Percentiles rank a stretch among this genome's conserved stretches.
Conservation (phyloP, 1,140 invertebrate genomes). For the Battus philenor region DNA sequence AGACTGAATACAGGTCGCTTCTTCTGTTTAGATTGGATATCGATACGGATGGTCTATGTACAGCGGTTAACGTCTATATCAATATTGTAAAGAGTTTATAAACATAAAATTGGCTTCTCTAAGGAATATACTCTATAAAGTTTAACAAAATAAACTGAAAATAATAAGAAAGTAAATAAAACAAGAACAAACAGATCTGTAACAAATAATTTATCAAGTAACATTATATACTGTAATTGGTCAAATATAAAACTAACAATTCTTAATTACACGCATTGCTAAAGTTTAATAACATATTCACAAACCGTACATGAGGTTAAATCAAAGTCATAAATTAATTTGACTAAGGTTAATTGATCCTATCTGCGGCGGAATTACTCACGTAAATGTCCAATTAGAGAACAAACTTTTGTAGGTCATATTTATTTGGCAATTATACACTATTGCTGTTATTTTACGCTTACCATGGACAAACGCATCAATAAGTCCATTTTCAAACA, state of each 20-base stretch:
- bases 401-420: not conserved
- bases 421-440: not conserved
- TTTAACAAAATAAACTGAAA: not conserved
- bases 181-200: not conserved
- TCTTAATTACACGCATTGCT: not conserved
- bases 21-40: not conserved
- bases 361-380: not conserved
- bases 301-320: not conserved
- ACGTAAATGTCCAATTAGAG: not conserved
- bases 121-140: not conserved
- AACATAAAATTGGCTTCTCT: not conserved
- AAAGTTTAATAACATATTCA: constrained; percentile 1
- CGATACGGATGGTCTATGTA: not conserved
- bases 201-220: not conserved
- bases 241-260: not conserved
- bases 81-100: not conserved
- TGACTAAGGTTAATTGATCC: not conserved
- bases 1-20: not conserved
- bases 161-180: not conserved
- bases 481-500: too few species aligned
- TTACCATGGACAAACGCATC: too few species aligned
- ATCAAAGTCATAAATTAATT: not conserved
- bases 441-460: too few species aligned
- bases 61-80: not conserved
- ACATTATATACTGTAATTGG: not conserved